These are phyloP conservation scores for Ganaspis brasiliensis DNA, from an alignment of 2,888 invertebrate genomes.

Conservation along the genomic window DNA sequence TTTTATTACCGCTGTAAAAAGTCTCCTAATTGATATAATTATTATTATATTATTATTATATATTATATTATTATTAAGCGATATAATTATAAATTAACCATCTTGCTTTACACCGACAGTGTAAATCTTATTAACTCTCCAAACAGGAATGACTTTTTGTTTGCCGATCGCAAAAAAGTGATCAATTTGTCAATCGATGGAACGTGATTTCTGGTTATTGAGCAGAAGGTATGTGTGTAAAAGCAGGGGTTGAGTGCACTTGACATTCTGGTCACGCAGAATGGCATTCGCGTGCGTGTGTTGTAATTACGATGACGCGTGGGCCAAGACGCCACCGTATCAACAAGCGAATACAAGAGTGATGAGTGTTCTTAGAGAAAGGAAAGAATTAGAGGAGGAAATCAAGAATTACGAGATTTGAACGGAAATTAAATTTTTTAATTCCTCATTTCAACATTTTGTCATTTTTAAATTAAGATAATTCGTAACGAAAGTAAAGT, in stretches of 20 bases:
- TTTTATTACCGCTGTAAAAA: too few relatives aligned
- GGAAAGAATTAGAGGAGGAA: constrained; percentile 46
- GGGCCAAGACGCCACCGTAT: constrained; percentile 75
- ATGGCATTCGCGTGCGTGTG: constrained; percentile 74
- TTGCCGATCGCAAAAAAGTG: constrained; percentile 3
- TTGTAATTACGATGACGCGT: constrained; percentile 77
- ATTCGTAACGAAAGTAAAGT: too few relatives aligned
- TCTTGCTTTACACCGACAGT: too few relatives aligned
- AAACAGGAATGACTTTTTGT: constrained; percentile 45
- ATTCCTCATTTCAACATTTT: not conserved
- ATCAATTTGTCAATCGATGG: constrained; percentile 32
- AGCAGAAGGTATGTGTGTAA: not conserved
- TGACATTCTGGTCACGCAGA: constrained; percentile 73
- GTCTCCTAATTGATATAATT: too few relatives aligned
- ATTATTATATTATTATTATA: too few relatives aligned
- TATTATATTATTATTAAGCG: too few relatives aligned
- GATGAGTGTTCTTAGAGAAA: too few relatives aligned
- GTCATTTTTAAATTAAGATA: not conserved
- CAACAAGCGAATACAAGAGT: constrained; percentile 68
- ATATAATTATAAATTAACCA: too few relatives aligned
- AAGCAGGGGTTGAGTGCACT: constrained; percentile 48
- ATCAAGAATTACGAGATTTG: constrained; percentile 48
- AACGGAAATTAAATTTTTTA: constrained; percentile 6
- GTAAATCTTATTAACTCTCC: too few relatives aligned
- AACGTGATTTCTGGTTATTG: constrained; percentile 20